Percentiles rank a stretch among this genome's conserved stretches.
Conservation (phyloP, 2,888 invertebrate species). For the Lepidocyrtinus sp. region DNA sequence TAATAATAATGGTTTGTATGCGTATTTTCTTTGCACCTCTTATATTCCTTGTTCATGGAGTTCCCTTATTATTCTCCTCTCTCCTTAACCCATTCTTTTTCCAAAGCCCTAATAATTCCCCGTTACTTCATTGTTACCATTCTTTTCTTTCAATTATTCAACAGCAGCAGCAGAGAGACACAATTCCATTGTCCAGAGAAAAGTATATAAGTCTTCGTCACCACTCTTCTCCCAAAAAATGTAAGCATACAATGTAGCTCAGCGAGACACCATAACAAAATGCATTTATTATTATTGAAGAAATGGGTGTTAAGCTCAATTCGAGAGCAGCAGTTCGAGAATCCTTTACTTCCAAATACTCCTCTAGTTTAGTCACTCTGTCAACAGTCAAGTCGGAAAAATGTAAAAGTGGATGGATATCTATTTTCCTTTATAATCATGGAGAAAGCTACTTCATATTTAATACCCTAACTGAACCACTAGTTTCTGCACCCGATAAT, state of each 20-base stretch:
- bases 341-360: background rate
- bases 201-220: constrained; percentile 51
- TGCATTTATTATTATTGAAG: background rate
- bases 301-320: background rate
- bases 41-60: constrained; percentile 5
- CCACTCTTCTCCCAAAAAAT: background rate
- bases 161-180: background rate
- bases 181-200: constrained; percentile 36
- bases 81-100: constrained; percentile 15
- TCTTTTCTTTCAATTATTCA: constrained; percentile 27
- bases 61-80: constrained; percentile 21
- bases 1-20: background rate
- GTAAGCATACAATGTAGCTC: background rate
- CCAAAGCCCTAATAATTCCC: constrained; percentile 21
- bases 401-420: constrained; percentile 21
- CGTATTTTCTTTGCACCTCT: constrained; percentile 21
- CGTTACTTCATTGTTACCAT: constrained; percentile 39
- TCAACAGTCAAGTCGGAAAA: constrained; percentile 34
- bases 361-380: constrained; percentile 23
- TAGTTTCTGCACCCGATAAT: background rate
- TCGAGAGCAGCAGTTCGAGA: background rate
- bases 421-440: background rate
- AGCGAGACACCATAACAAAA: background rate
- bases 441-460: background rate
- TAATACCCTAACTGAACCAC: background rate